Evolutionary conservation across 2,888 invertebrate genomes (phyloP).

Genomic region (Linnaemya tessellans): DNA sequence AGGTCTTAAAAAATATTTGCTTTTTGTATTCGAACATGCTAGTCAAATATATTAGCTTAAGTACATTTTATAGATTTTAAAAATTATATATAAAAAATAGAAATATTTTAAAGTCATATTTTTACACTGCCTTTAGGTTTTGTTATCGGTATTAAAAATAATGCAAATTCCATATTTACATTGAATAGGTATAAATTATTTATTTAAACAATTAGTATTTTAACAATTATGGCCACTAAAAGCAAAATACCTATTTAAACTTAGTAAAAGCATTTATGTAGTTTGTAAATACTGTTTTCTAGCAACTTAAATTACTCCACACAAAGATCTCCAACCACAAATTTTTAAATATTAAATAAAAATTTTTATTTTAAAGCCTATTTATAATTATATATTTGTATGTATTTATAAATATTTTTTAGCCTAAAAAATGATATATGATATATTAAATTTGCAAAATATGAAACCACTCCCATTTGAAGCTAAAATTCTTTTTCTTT

Average conservation of each 20-base stretch:
- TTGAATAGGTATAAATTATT: constrained; percentile 47
- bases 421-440: constrained; percentile 41
- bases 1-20: background rate
- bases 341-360: constrained; percentile 36
- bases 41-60: constrained; percentile 56
- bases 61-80: constrained; percentile 61
- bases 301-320: constrained; percentile 1
- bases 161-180: constrained; percentile 39
- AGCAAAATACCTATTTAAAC: background rate
- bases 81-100: background rate
- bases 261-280: constrained; percentile 50
- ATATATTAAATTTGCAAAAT: constrained; percentile 28
- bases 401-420: constrained; percentile 33
- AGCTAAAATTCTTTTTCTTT: background rate
- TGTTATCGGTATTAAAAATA: constrained; percentile 48
- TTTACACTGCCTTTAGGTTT: constrained; percentile 68
- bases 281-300: constrained; percentile 51
- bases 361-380: constrained; percentile 36
- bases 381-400: background rate
- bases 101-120: constrained; percentile 54
- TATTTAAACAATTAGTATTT: constrained; percentile 17
- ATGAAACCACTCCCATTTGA: constrained; percentile 61
- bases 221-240: background rate
- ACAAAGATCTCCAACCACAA: constrained; percentile 62
- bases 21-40: constrained; percentile 38